These are phyloP conservation scores for Tetraodon nigroviridis DNA, from an alignment of 2,113 vertebrate genomes.

Conservation along the genomic window DNA sequence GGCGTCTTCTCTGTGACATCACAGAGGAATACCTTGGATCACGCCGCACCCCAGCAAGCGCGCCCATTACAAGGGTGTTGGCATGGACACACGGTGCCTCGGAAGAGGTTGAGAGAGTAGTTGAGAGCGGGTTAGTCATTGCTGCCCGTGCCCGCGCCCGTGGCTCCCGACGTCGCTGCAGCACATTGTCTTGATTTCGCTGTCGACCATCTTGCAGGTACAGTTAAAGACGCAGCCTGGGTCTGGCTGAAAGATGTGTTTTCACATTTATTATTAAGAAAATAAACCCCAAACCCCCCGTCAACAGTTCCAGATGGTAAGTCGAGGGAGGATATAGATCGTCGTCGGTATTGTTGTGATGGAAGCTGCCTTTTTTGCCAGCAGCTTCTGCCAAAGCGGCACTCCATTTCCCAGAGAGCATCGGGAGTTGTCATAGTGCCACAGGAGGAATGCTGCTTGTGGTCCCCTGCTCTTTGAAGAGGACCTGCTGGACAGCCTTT, in stretches of 20 bases:
- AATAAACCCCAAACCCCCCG: too few relatives aligned
- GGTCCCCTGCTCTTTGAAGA: conserved; percentile 58
- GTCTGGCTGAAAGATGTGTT: too few relatives aligned
- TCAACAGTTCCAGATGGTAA: too few relatives aligned
- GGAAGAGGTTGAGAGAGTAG: conserved; percentile 29
- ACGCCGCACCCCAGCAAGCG: conserved; percentile 28
- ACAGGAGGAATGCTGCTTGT: conserved; percentile 64
- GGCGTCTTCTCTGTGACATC: conserved; percentile 70
- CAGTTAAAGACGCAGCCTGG: too few relatives aligned
- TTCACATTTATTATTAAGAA: too few relatives aligned
- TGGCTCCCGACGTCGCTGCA: not conserved
- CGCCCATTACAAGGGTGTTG: conserved; percentile 38
- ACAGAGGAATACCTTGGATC: conserved; percentile 56
- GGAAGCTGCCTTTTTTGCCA: conserved; percentile 31
- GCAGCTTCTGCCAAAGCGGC: conserved; percentile 9
- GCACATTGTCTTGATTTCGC: too few relatives aligned
- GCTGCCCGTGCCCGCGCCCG: conserved; percentile 17
- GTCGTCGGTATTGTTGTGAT: conserved; percentile 28
- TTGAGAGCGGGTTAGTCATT: conserved; percentile 22
- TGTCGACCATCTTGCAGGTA: too few relatives aligned
- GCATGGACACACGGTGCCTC: conserved; percentile 12
- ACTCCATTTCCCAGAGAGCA: conserved; percentile 42
- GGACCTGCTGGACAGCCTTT: conserved; percentile 50
- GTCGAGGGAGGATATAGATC: too few relatives aligned
- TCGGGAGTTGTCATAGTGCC: conserved; percentile 65